Base-by-base conservation (phyloP, 30 jellyfish, hydroid and myxozoan species). In the Rhopilema esculentum region DNA sequence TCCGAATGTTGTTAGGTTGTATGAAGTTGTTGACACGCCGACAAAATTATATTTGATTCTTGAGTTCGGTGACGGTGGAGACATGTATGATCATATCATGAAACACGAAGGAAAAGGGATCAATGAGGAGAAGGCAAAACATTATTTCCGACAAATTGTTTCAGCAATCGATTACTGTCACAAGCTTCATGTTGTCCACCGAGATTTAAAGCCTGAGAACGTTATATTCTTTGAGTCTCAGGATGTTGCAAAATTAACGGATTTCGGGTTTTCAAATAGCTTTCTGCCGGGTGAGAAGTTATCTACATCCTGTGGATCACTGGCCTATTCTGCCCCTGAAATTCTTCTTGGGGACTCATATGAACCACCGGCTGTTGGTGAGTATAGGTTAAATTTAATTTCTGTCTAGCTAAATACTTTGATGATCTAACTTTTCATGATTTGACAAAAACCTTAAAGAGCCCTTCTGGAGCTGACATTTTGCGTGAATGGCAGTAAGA, bases 321-420 rank as follows among this genome's bases (percentile, higher is more conserved):
- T 91, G 87, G 98, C 98, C 22, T 96, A 96, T 61, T 90, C 98
- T 20, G 99, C 99, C n/a, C 99, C 99, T 29, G 99, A 96, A 73
- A 91, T 91, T 26, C 91, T 96, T 0, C 93, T 96, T 51, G 98
- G 98, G 27, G 98, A 94, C 72, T 94, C 98, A 0, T 94, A 94
- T 77, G 98, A 94, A 79, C 95, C 98, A 26, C 97, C 98, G 16
- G 98, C 98, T 53, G 98, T 94, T 27, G 98, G 98, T 89, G 69
- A 75, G 97, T 31, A 72, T 28, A 1, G 23, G 70, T 65, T 27
- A 28, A 21, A 49, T 19, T 2, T 12, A 12, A 40, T 40, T 40
- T 40, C n/a, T n/a, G n/a, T n/a, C n/a, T n/a, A n/a, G n/a, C n/a
- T n/a, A n/a, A n/a, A n/a, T n/a, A n/a, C n/a, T n/a, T n/a, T n/a